Evolutionary conservation across 2,797 vertebrate genomes (phyloP).

Genomic region (Danio aesculapii): DNA sequence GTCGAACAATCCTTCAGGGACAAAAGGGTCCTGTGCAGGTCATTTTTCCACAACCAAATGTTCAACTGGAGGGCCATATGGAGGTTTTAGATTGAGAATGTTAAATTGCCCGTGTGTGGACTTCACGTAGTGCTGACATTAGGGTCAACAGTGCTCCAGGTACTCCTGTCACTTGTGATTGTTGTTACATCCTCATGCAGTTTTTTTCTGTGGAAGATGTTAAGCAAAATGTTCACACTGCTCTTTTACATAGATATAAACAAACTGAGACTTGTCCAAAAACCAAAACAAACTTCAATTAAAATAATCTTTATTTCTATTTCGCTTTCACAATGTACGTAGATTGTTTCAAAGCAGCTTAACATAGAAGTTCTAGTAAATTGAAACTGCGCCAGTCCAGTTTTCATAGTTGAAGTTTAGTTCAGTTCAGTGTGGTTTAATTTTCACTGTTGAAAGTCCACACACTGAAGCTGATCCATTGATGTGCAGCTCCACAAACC

Average conservation of each 20-base stretch:
- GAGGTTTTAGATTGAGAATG: constrained; percentile 37
- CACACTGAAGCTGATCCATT: no score
- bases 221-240: background rate
- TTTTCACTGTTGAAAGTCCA: no score
- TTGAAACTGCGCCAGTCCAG: no score
- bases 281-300: no score
- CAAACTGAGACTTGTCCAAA: no score
- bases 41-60: constrained; percentile 60
- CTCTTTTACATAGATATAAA: background rate
- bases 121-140: constrained; percentile 43
- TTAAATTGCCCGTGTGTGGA: constrained; percentile 44
- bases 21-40: constrained; percentile 54
- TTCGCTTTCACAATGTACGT: no score
- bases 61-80: constrained; percentile 60
- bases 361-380: no score
- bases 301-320: no score
- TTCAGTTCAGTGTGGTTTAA: no score
- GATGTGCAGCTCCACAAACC: no score
- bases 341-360: no score
- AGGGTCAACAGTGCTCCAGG: constrained; percentile 37
- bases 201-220: constrained; percentile 1
- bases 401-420: no score
- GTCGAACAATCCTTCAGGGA: constrained; percentile 55
- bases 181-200: background rate
- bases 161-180: constrained; percentile 13